phyloP scores from a whole-genome alignment of 2,888 invertebrate genomes.

The Monopis laevigella region DNA sequence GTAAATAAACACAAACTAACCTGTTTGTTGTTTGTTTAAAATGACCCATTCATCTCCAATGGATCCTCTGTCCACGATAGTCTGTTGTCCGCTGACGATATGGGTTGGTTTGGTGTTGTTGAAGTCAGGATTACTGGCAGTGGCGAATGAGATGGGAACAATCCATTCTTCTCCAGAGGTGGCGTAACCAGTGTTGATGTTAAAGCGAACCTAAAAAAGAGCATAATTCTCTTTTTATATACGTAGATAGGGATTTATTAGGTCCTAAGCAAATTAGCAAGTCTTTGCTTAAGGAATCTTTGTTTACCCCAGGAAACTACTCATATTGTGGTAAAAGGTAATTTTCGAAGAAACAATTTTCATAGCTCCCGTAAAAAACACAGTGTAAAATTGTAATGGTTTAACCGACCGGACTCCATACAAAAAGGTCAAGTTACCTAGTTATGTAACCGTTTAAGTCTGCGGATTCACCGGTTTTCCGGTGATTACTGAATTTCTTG shows the following conservation, averaged over 20 bases:
- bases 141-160: slow-evolving; percentile 49
- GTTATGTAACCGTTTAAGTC: too few relatives aligned
- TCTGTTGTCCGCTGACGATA: slow-evolving; percentile 31
- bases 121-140: slow-evolving; percentile 47
- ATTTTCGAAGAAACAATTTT: background rate
- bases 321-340: too few relatives aligned
- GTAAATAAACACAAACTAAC: slow-evolving; percentile 30
- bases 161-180: slow-evolving; percentile 34
- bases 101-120: slow-evolving; percentile 47
- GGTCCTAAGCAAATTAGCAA: too few relatives aligned
- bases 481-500: too few relatives aligned
- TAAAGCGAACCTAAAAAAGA: slow-evolving; percentile 59
- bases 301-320: too few relatives aligned
- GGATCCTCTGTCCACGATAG: slow-evolving; percentile 35
- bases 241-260: too few relatives aligned
- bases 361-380: background rate
- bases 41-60: slow-evolving; percentile 64
- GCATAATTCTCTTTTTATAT: too few relatives aligned
- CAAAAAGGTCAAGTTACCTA: too few relatives aligned
- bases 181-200: slow-evolving; percentile 42
- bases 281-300: too few relatives aligned
- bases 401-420: too few relatives aligned
- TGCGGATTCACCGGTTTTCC: too few relatives aligned
- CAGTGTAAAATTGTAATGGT: background rate
- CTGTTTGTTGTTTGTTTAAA: slow-evolving; percentile 69